Percentiles rank a stretch among this genome's conserved stretches.
Conservation (phyloP, 2,113 vertebrate genomes). For the Laterallus jamaicensis region DNA sequence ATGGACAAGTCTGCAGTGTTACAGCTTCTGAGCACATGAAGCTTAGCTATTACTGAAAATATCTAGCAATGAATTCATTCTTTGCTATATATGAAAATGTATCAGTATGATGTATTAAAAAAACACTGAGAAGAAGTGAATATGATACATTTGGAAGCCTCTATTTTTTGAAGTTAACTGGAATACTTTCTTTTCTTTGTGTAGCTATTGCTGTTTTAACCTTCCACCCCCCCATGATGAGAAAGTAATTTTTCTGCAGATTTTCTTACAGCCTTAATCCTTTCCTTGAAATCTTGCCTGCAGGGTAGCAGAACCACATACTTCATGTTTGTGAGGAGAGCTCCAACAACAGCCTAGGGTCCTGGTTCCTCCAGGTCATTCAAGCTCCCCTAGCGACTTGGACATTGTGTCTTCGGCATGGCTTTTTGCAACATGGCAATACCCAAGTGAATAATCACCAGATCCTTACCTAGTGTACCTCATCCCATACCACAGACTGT, state of each 20-base stretch:
- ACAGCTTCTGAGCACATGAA: slow-evolving; percentile 28
- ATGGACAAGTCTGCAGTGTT: neutral
- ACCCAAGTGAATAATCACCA: neutral
- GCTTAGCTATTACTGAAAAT: slow-evolving; percentile 37
- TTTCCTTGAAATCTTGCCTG: neutral
- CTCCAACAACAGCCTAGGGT: neutral
- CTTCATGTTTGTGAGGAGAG: neutral
- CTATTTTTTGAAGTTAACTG: neutral
- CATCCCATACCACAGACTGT: neutral
- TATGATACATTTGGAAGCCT: neutral
- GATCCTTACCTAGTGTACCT: neutral
- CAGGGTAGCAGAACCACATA: neutral
- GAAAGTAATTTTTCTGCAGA: slow-evolving; percentile 7
- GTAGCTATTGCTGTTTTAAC: neutral
- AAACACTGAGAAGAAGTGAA: too few relatives aligned
- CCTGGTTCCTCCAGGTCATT: neutral
- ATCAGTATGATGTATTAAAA: neutral
- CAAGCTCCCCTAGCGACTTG: neutral
- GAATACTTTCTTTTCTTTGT: neutral
- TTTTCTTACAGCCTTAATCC: neutral
- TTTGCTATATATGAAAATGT: slow-evolving; percentile 21
- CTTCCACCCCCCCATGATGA: neutral
- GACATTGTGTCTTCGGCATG: neutral
- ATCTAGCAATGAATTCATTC: neutral
- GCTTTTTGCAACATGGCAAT: neutral